Base-by-base conservation (phyloP, 2,888 invertebrate species). In the Melitaea athalia region DNA sequence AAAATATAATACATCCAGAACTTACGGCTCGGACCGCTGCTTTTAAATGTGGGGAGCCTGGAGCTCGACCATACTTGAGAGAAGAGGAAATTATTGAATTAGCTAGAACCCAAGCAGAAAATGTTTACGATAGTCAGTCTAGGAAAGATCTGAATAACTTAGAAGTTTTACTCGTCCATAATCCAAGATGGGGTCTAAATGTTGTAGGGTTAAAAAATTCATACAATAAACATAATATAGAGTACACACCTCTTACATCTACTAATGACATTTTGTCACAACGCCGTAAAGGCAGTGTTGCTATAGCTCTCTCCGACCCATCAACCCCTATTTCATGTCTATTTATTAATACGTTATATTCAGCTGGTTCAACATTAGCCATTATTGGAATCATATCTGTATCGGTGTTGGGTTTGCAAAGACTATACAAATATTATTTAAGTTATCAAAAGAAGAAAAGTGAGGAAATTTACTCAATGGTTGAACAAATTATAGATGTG, bases 101-200 rank as follows among this genome's bases (percentile, higher is more conserved):
- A 78, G 92, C 88, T 2, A 93, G 91, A 72, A 80, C 87, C 67
- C 85, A 84, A 68, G 77, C 81, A 6, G 78, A 83, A 0, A 76
- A 79, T 12, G 72, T 81, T 7, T 91, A 91, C 72, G 74, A 80
- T 59, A 85, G 92, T 84, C 91, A 93, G 71, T 89, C 94, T 73
- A 88, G 92, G 72, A 91, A 88, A 53, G 95, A 94, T 82, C 86
- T 95, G 24, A 93, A 94, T 74, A 95, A 95, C 79, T 93, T 96
- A 62, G 94, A 96, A 79, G 94, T 96, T 59, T 86, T 97, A 59
- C 92, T 95, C 14, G 92, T 95, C 50, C 93, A 93, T 70, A 97
- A 97, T 84, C 95, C 96, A 0, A 93, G 95, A 62, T 96, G 96
- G 96, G 95, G 95, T 11, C 92, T 96, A 14, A 93, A 92, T 73